Percentiles rank a stretch among this genome's conserved stretches.
These are phyloP conservation scores for Lasioglossum pauxillum DNA, from an alignment of 2,888 invertebrate genomes.

Conservation along the genomic window DNA sequence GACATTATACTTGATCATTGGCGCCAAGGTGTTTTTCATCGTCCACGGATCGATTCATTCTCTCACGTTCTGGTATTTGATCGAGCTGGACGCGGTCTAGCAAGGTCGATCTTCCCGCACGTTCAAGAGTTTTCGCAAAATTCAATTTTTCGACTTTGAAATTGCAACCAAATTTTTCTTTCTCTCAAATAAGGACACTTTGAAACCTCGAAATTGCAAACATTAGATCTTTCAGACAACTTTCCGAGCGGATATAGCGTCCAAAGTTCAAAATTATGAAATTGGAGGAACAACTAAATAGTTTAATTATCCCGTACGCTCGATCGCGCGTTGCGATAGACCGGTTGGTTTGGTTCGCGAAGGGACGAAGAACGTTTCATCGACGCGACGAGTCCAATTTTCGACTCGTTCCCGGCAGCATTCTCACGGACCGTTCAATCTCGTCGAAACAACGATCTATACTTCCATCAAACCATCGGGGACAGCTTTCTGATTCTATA, in stretches of 20 bases:
- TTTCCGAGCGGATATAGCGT: too few relatives aligned
- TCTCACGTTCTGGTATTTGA: not conserved
- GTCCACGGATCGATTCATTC: not conserved
- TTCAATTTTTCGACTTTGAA: too few relatives aligned
- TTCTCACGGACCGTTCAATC: not conserved
- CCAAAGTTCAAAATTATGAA: too few relatives aligned
- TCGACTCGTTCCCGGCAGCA: not conserved
- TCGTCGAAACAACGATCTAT: slow-evolving; percentile 18
- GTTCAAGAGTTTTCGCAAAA: not conserved
- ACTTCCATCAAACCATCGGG: slow-evolving; percentile 2
- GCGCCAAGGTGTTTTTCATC: not conserved
- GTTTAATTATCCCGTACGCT: too few relatives aligned
- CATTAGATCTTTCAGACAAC: too few relatives aligned
- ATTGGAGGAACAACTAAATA: too few relatives aligned
- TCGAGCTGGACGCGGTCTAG: too few relatives aligned
- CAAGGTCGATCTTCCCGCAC: not conserved
- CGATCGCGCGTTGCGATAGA: not conserved
- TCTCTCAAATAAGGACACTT: too few relatives aligned
- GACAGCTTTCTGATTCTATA: slow-evolving; percentile 5
- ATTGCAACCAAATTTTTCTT: too few relatives aligned
- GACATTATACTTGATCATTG: not conserved
- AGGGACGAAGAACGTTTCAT: not conserved
- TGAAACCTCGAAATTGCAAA: too few relatives aligned
- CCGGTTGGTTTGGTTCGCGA: not conserved
- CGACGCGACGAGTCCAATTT: not conserved